phyloP scores from a whole-genome alignment of 35 echinoderm and acorn worm species.

The Acanthaster planci region DNA sequence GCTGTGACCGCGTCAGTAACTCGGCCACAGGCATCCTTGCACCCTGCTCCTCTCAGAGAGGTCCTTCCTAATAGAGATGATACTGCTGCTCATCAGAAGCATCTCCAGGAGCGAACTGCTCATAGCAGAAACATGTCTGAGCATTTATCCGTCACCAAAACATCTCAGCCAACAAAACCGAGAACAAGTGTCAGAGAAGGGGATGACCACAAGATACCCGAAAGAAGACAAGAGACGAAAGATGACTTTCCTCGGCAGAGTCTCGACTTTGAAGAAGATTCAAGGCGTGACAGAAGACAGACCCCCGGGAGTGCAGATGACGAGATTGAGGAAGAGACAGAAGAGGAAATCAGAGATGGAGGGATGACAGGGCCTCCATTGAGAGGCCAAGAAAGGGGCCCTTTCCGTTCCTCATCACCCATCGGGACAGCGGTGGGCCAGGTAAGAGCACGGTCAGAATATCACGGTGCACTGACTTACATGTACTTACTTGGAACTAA shows the following conservation, averaged over 20 bases:
- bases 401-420: not conserved
- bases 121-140: too few species aligned
- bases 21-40: too few species aligned
- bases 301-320: too few species aligned
- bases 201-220: not conserved
- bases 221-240: not conserved
- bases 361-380: not conserved
- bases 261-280: slow-evolving; percentile 16
- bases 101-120: too few species aligned
- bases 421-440: slow-evolving; percentile 26
- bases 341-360: not conserved
- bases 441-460: not conserved
- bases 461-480: not conserved
- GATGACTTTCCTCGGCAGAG: slow-evolving; percentile 25
- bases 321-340: not conserved
- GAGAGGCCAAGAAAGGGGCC: not conserved
- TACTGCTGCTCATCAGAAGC: too few species aligned
- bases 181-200: too few species aligned
- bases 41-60: too few species aligned
- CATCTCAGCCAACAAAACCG: not conserved
- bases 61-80: too few species aligned
- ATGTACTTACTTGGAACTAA: too few species aligned
- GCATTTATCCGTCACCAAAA: too few species aligned
- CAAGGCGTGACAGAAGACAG: not conserved
- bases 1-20: too few species aligned